Conservation (phyloP, 2,888 invertebrate species). For the Sthenelais limicola region DNA sequence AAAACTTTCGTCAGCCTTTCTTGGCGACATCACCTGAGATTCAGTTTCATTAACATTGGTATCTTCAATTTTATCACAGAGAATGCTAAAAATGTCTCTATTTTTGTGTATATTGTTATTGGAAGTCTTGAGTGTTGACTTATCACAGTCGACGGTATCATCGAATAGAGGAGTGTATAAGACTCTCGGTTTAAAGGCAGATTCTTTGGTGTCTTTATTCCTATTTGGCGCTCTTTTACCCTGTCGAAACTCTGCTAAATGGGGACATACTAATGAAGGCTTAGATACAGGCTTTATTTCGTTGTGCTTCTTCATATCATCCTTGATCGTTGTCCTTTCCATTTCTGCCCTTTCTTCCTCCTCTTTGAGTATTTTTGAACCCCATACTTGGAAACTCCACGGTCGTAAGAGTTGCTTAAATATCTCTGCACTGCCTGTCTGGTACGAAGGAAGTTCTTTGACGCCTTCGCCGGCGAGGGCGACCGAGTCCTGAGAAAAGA, state of each 20-base stretch:
- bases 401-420: conserved; percentile 5
- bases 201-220: not conserved
- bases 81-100: conserved; percentile 1
- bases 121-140: not conserved
- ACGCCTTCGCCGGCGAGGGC: conserved; percentile 9
- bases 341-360: conserved; percentile 4
- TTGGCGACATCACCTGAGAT: not conserved
- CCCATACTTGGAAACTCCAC: conserved; percentile 1
- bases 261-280: not conserved
- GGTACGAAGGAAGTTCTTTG: not conserved
- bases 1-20: not conserved
- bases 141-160: not conserved
- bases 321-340: not conserved
- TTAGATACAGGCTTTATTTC: not conserved
- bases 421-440: not conserved
- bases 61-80: not conserved
- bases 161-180: not conserved
- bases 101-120: too few relatives aligned
- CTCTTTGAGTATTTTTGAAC: conserved; percentile 13
- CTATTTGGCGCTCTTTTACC: not conserved
- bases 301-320: not conserved
- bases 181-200: not conserved
- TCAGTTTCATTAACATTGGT: not conserved
- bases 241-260: conserved; percentile 10
- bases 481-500: conserved; percentile 12